phyloP scores from a whole-genome alignment of 2,797 vertebrate species.

The Trichosurus vulpecula region DNA sequence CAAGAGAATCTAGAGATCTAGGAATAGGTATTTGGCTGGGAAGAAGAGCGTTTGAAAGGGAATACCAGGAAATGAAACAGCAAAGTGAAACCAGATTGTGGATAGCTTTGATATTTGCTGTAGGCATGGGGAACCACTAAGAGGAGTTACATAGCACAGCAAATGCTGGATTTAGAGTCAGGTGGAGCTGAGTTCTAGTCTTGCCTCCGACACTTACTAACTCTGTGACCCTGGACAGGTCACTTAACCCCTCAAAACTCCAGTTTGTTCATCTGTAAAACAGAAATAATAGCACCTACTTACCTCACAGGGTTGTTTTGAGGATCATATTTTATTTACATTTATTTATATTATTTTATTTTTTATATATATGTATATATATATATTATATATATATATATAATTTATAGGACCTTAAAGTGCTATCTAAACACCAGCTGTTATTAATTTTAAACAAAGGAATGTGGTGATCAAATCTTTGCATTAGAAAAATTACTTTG shows the following conservation, averaged over 20 bases:
- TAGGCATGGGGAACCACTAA: background rate
- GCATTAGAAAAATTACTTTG: background rate
- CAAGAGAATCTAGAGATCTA: background rate
- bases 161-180: background rate
- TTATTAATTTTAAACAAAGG: background rate
- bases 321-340: background rate
- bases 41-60: background rate
- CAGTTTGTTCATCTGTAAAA: background rate
- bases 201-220: background rate
- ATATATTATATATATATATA: background rate
- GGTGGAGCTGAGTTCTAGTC: background rate
- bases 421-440: background rate
- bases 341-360: background rate
- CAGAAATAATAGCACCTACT: background rate
- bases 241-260: background rate
- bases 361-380: background rate
- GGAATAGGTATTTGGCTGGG: background rate
- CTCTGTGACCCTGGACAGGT: background rate
- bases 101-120: background rate
- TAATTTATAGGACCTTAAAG: background rate
- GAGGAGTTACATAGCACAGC: background rate
- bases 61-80: background rate
- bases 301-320: background rate
- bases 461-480: background rate
- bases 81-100: background rate